phyloP scores from a whole-genome alignment of 2,113 vertebrate species.

The Corydoras maculifer region DNA sequence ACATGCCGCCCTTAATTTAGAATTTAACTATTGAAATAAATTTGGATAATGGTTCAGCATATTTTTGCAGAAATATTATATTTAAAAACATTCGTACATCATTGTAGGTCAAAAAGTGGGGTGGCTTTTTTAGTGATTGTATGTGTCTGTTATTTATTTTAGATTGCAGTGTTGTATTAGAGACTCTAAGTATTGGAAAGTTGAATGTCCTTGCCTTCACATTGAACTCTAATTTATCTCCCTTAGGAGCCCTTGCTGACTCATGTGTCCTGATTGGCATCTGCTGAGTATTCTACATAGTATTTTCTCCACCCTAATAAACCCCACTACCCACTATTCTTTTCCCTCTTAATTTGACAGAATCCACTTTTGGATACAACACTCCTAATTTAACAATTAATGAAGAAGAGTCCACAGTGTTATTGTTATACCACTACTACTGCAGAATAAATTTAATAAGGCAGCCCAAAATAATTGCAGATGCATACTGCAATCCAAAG shows the following conservation, averaged over 20 bases:
- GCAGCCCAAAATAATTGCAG: conserved; percentile 22
- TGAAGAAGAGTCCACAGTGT: neutral
- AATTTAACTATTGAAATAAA: too few relatives aligned
- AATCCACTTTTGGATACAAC: conserved; percentile 9
- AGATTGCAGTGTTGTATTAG: conserved; percentile 47
- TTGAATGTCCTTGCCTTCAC: conserved; percentile 63
- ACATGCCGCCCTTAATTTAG: too few relatives aligned
- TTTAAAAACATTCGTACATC: too few relatives aligned
- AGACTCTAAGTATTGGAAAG: conserved; percentile 46
- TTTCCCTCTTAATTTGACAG: conserved; percentile 4
- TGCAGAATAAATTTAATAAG: conserved; percentile 10
- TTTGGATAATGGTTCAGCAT: too few relatives aligned
- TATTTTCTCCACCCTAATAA: conserved; percentile 13
- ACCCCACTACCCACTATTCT: neutral
- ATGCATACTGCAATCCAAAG: conserved; percentile 1
- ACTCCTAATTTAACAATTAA: neutral
- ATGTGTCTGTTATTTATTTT: conserved; percentile 60
- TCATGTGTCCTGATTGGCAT: conserved; percentile 60
- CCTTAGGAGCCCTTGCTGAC: conserved; percentile 58
- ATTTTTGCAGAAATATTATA: too few relatives aligned
- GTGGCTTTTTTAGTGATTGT: conserved; percentile 47
- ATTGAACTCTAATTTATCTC: conserved; percentile 63
- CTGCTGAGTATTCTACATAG: conserved; percentile 47
- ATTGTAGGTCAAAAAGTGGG: too few relatives aligned
- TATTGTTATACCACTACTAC: neutral